phyloP scores from a whole-genome alignment of 2,797 vertebrate genomes.

The Ctenopoma multispine region DNA sequence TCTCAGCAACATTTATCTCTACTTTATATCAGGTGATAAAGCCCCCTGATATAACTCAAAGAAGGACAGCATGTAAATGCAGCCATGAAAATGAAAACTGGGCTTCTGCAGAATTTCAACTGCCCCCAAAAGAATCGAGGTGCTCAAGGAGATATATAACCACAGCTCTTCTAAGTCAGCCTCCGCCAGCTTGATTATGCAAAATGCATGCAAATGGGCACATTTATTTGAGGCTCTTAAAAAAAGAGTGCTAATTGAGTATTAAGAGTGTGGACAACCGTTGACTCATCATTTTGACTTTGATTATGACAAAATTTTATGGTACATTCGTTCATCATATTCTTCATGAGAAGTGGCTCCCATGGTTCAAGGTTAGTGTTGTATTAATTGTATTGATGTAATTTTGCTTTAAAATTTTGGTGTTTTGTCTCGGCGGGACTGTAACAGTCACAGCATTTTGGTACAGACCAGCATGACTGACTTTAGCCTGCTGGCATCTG shows the following conservation, averaged over 20 bases:
- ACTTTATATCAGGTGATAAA: constrained; percentile 79
- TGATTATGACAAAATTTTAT: constrained; percentile 53
- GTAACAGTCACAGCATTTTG: constrained; percentile 31
- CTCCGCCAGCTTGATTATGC: constrained; percentile 63
- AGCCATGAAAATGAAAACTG: constrained; percentile 77
- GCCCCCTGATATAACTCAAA: constrained; percentile 72
- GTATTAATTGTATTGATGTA: background rate
- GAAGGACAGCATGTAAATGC: constrained; percentile 77
- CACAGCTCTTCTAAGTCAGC: constrained; percentile 43
- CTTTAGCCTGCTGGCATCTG: constrained; percentile 30
- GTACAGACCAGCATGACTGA: constrained; percentile 20
- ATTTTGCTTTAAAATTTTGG: background rate
- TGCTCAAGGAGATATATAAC: constrained; percentile 69
- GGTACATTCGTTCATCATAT: constrained; percentile 35
- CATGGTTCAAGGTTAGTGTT: constrained; percentile 8
- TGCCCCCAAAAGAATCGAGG: constrained; percentile 73
- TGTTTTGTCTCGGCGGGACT: constrained; percentile 2
- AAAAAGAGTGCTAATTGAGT: constrained; percentile 65
- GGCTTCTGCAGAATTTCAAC: constrained; percentile 74
- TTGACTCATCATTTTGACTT: constrained; percentile 70
- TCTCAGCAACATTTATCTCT: constrained; percentile 79
- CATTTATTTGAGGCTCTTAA: constrained; percentile 60
- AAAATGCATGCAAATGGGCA: constrained; percentile 76
- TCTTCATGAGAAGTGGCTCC: constrained; percentile 27
- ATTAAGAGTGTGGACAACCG: constrained; percentile 55